Percentiles rank a stretch among this genome's conserved stretches.
Evolutionary conservation across 2,113 vertebrate species (phyloP).

Genomic region (Physeter macrocephalus): DNA sequence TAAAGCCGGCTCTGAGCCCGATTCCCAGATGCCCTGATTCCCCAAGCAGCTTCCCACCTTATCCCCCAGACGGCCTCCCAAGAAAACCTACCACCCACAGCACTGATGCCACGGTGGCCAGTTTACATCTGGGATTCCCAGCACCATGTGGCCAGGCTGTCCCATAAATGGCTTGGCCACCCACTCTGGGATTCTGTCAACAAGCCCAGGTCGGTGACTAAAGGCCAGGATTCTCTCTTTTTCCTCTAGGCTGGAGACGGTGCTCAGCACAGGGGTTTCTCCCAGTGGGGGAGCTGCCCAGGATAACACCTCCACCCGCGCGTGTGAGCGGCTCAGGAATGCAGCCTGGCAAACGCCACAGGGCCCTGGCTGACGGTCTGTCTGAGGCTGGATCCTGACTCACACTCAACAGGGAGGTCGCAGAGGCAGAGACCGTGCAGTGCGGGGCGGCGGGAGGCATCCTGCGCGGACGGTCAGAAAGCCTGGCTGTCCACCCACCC

Average conservation of each 20-base stretch:
- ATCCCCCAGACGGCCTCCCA: neutral
- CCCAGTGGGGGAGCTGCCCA: neutral
- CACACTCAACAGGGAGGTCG: slow-evolving; percentile 24
- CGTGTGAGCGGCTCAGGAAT: neutral
- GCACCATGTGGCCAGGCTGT: neutral
- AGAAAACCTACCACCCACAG: neutral
- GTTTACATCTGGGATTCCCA: neutral
- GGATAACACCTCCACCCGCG: neutral
- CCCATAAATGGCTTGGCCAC: neutral
- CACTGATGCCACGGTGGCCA: neutral
- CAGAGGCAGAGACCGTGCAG: neutral
- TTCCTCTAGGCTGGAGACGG: neutral
- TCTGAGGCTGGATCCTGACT: neutral
- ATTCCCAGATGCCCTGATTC: neutral
- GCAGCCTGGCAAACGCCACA: neutral
- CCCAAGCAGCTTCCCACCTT: neutral
- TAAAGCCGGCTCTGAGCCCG: neutral
- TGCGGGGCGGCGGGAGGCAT: neutral
- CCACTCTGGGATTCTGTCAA: neutral
- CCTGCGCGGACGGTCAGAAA: neutral
- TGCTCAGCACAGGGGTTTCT: neutral
- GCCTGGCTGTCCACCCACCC: neutral
- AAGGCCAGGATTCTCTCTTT: neutral
- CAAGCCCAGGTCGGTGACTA: neutral
- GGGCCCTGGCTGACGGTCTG: slow-evolving; percentile 27